Conservation (phyloP, 1,140 invertebrate genomes). For the Stenopsyche tienmushanensis region DNA sequence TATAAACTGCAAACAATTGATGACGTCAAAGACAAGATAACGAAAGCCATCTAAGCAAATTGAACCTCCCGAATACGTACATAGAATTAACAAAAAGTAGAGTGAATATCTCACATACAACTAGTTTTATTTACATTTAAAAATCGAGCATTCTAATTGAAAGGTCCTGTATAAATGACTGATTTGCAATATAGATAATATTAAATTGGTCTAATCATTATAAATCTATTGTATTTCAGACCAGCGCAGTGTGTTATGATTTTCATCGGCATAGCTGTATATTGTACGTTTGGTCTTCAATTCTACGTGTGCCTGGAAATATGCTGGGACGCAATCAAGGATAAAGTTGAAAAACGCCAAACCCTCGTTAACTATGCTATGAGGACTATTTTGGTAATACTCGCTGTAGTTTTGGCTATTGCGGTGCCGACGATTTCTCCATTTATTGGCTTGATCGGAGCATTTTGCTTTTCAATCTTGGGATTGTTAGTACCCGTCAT, state of each 20-base stretch:
- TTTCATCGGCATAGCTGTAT: slow-evolving; percentile 84
- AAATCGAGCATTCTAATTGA: too few species aligned
- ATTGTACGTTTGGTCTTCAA: slow-evolving; percentile 92
- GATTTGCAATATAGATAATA: background rate
- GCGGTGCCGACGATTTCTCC: slow-evolving; percentile 86
- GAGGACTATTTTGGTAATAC: slow-evolving; percentile 63
- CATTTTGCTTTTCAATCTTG: slow-evolving; percentile 90
- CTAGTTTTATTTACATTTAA: too few species aligned
- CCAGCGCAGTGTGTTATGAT: slow-evolving; percentile 83
- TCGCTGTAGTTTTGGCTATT: slow-evolving; percentile 77
- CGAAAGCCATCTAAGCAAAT: too few species aligned
- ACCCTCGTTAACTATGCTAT: slow-evolving; percentile 74
- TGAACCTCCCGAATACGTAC: too few species aligned
- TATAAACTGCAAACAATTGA: too few species aligned
- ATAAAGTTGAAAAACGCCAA: slow-evolving; percentile 68
- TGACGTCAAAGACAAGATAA: too few species aligned
- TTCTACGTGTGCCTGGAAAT: slow-evolving; percentile 92
- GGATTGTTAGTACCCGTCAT: slow-evolving; percentile 89
- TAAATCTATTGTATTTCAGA: slow-evolving; percentile 54
- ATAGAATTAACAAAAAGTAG: too few species aligned
- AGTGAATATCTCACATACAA: too few species aligned
- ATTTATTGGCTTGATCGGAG: slow-evolving; percentile 91
- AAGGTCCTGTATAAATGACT: too few species aligned
- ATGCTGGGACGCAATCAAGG: slow-evolving; percentile 72
- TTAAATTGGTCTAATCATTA: background rate